phyloP scores from a whole-genome alignment of 2,797 vertebrate species.

The Tauraco hartlaubi region DNA sequence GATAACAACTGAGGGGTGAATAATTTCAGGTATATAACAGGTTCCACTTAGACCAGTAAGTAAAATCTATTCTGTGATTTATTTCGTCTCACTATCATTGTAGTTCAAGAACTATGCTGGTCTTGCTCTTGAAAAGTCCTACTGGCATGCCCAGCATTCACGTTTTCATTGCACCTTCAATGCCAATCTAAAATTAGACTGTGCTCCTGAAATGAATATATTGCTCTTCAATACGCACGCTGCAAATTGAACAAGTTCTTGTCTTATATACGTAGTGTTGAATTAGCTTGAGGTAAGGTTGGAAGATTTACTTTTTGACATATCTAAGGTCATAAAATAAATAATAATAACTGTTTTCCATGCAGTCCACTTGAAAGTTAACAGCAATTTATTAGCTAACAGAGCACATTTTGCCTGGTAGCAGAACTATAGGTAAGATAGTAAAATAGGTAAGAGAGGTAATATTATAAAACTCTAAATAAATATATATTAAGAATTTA shows the following conservation, averaged over 20 bases:
- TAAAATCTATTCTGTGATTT: not conserved
- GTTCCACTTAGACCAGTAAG: not conserved
- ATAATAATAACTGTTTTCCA: constrained; percentile 59
- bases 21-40: not conserved
- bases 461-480: not conserved
- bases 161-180: constrained; percentile 10
- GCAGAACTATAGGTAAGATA: constrained; percentile 14
- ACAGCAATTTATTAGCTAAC: constrained; percentile 36
- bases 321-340: constrained; percentile 53
- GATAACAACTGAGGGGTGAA: not conserved
- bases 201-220: constrained; percentile 41
- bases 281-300: constrained; percentile 52
- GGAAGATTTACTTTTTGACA: constrained; percentile 49
- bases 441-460: constrained; percentile 22
- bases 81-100: not conserved
- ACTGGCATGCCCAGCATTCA: not conserved
- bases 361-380: not conserved
- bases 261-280: constrained; percentile 47
- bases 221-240: constrained; percentile 10
- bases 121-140: constrained; percentile 25
- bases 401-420: constrained; percentile 47
- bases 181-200: constrained; percentile 34
- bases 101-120: not conserved
- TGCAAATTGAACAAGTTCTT: constrained; percentile 49
- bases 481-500: not conserved